A percentile compares a stretch with the other conserved stretches of the same genome.
Evolutionary conservation across 2,888 invertebrate genomes (phyloP).

Genomic region (Lithosia quadra): DNA sequence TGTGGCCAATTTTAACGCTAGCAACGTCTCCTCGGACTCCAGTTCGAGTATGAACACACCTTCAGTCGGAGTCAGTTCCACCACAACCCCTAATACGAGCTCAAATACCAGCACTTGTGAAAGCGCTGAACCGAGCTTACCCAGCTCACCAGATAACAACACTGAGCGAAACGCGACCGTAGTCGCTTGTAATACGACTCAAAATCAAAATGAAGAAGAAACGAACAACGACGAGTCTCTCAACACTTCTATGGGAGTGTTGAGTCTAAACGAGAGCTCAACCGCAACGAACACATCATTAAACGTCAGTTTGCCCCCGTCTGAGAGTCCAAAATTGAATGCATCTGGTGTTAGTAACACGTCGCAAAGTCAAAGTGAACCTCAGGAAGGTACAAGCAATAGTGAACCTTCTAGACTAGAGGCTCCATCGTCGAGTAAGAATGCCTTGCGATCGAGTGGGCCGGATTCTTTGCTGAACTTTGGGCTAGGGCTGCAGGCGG

Average conservation of each 20-base stretch:
- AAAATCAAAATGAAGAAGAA: conserved; percentile 58
- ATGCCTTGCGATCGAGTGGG: conserved; percentile 59
- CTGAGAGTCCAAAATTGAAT: conserved; percentile 76
- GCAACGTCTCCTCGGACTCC: conserved; percentile 88
- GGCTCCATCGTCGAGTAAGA: conserved; percentile 75
- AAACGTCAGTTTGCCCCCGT: conserved; percentile 77
- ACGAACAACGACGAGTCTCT: conserved; percentile 66
- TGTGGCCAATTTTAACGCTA: conserved; percentile 68
- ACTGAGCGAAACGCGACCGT: conserved; percentile 54
- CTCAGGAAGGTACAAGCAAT: conserved; percentile 60
- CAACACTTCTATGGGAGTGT: conserved; percentile 76
- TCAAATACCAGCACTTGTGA: conserved; percentile 90
- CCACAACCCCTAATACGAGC: conserved; percentile 90
- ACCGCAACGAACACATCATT: conserved; percentile 81
- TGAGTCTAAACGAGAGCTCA: conserved; percentile 80
- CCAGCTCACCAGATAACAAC: conserved; percentile 87
- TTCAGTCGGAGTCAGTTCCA: conserved; percentile 87
- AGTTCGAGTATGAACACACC: conserved; percentile 90
- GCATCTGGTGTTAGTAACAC: conserved; percentile 53
- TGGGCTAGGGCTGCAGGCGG: conserved; percentile 76
- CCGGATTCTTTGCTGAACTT: conserved; percentile 76
- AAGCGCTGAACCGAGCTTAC: conserved; percentile 91
- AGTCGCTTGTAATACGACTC: conserved; percentile 49
- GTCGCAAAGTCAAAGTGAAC: conserved; percentile 60
- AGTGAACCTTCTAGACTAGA: conserved; percentile 66